Evolutionary conservation across 2,113 vertebrate genomes (phyloP), one percentile per base, ranked within the genome.

Genomic region (Hyla sarda): DNA sequence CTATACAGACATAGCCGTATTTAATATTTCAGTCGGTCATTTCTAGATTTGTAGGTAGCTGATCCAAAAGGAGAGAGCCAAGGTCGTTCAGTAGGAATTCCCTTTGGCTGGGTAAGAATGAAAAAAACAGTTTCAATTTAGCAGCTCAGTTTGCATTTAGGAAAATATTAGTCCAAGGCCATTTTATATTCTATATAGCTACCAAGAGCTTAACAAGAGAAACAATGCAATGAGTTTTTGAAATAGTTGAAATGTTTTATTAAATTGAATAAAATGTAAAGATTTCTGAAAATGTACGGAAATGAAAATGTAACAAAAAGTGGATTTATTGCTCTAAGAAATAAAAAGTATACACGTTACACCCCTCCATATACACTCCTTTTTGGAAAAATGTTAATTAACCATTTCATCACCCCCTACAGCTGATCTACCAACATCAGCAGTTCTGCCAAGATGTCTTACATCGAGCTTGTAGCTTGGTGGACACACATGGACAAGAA

Each of bases 71-170:
- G 2, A 56, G 52, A 65, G 10, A 30, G 72, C 72, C 72, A 76
- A 84, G 41, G 54, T 12, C 10, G 47, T 76, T 56, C 17, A 37
- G n/a, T 12, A 84, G 83, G 54, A 84, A 65, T 84, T 84, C 83
- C 72, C 72, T 71, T 32, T 84, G 83, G 72, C 83, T n/a, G 8
- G n/a, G 72, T n/a, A 84, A 76, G 83, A 84, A 84, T 84, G 83
- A 76, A 76, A 25, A 62, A 45, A 62, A 1, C 47, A 83, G 3
- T 21, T 54, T 34, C 32, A 79, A 74, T 83, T 60, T 19, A 47
- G n/a, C 50, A 62, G 8, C 58, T 65, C 5, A 47, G 34, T 50
- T 10, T 84, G 72, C 16, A 76, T 77, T 84, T 62, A 60, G 72
- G 28, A 76, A 84, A 84, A 65, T 56, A 60, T 8, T 48, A 47